Conservation (phyloP, 2,888 invertebrate genomes). For the Chymomyza fuscimana region DNA sequence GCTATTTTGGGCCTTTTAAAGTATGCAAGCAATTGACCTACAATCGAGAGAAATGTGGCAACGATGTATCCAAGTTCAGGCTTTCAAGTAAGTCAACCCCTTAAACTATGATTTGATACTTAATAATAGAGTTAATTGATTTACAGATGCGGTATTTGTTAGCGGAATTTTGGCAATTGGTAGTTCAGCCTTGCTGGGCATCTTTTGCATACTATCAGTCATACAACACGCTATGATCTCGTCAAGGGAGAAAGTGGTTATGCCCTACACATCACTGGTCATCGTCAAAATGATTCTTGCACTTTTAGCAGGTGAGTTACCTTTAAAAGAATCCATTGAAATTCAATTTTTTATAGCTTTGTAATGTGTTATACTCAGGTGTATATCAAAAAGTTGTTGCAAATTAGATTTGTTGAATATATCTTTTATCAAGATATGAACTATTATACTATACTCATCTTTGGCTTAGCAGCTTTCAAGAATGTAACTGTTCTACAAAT, state of each 20-base stretch:
- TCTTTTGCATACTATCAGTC: constrained; percentile 89
- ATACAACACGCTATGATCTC: constrained; percentile 93
- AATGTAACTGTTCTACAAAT: too few species aligned
- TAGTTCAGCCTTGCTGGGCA: constrained; percentile 86
- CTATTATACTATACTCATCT: too few species aligned
- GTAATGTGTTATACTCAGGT: too few species aligned
- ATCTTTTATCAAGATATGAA: too few species aligned
- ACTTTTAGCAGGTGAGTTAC: constrained; percentile 87
- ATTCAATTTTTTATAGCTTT: too few species aligned
- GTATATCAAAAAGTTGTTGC: too few species aligned
- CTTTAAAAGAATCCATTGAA: neutral
- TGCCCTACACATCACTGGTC: constrained; percentile 88
- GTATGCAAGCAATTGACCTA: constrained; percentile 90
- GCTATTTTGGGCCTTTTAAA: constrained; percentile 94
- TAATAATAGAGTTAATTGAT: neutral
- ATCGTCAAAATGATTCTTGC: constrained; percentile 89
- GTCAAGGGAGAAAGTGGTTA: constrained; percentile 88
- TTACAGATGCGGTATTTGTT: constrained; percentile 89
- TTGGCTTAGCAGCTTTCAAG: too few species aligned
- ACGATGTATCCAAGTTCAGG: constrained; percentile 88
- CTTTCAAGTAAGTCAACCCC: constrained; percentile 85
- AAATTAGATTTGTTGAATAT: too few species aligned
- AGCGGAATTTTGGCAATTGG: constrained; percentile 90
- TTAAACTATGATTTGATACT: neutral
- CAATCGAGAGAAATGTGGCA: constrained; percentile 91